These are phyloP conservation scores for Mormyrus iriodes DNA, from an alignment of 2,113 vertebrate genomes.

Conservation along the genomic window DNA sequence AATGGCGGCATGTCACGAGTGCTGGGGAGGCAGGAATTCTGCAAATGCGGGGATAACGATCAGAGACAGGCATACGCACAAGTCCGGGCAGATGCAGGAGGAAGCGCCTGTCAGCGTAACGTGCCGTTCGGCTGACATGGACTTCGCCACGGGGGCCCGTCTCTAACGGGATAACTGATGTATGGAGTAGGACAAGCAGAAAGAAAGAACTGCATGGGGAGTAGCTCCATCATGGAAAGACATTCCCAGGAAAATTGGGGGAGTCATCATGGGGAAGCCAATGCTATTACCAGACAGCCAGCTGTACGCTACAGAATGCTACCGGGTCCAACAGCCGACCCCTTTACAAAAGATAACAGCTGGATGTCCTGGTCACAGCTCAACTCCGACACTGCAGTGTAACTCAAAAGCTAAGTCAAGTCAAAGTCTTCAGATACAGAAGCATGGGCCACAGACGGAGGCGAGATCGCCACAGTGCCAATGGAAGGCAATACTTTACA, in stretches of 20 bases:
- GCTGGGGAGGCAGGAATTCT: constrained; percentile 38
- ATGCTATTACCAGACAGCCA: not conserved
- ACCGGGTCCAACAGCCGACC: not conserved
- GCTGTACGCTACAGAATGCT: not conserved
- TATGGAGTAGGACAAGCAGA: constrained; percentile 34
- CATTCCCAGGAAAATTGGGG: constrained; percentile 7
- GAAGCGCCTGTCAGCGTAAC: constrained; percentile 40
- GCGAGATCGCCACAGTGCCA: not conserved
- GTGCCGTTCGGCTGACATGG: constrained; percentile 32
- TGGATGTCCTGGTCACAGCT: not conserved
- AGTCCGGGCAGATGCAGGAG: constrained; percentile 59
- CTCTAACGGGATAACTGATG: constrained; percentile 46
- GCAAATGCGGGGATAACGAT: constrained; percentile 51
- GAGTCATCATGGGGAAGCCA: not conserved
- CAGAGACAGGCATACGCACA: constrained; percentile 46
- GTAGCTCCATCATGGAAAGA: constrained; percentile 14
- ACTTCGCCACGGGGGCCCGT: constrained; percentile 44
- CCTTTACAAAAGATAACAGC: not conserved
- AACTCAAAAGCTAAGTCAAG: not conserved
- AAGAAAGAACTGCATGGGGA: constrained; percentile 29
- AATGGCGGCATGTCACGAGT: constrained; percentile 55
- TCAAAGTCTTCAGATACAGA: not conserved
- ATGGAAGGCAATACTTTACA: not conserved
- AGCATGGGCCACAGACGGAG: not conserved
- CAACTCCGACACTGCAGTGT: not conserved